A percentile compares a stretch with the other conserved stretches of the same genome.
Conservation (phyloP, 2,797 vertebrate genomes). For the Silurus lanzhouensis region DNA sequence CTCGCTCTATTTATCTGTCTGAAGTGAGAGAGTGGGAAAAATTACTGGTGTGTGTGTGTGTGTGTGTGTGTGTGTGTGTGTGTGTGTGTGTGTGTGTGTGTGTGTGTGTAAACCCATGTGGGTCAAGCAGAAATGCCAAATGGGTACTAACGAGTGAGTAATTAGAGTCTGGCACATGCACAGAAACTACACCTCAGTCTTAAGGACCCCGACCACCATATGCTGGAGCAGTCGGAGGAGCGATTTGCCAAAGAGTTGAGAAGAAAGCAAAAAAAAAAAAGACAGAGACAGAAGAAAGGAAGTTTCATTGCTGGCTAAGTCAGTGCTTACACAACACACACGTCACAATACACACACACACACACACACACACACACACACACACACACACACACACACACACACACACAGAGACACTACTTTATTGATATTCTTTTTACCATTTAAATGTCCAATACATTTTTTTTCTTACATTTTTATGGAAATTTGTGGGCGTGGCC, state of each 20-base stretch:
- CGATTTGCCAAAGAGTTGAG: conserved; percentile 54
- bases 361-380: conserved; percentile 2
- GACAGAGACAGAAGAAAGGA: neutral
- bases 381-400: neutral
- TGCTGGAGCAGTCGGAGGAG: conserved; percentile 69
- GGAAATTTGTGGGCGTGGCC: too few relatives aligned
- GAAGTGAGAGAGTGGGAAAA: conserved; percentile 15
- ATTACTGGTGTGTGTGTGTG: conserved; percentile 8
- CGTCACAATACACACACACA: neutral
- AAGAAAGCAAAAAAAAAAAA: conserved; percentile 33
- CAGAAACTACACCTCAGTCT: conserved; percentile 76
- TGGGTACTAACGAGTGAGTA: conserved; percentile 86
- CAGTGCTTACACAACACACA: too few relatives aligned
- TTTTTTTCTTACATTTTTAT: too few relatives aligned
- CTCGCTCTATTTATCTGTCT: conserved; percentile 38
- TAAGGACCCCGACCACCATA: conserved; percentile 78
- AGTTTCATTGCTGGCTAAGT: neutral
- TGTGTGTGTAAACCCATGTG: conserved; percentile 19
- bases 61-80: conserved; percentile 28
- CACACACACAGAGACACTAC: neutral
- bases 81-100: conserved; percentile 33
- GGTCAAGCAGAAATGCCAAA: conserved; percentile 77
- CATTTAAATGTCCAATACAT: too few relatives aligned
- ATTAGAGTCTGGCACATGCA: conserved; percentile 80
- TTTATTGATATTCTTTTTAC: too few relatives aligned